These are phyloP conservation scores for Balaeniceps rex DNA, from an alignment of 2,113 vertebrate genomes.

Conservation along the genomic window DNA sequence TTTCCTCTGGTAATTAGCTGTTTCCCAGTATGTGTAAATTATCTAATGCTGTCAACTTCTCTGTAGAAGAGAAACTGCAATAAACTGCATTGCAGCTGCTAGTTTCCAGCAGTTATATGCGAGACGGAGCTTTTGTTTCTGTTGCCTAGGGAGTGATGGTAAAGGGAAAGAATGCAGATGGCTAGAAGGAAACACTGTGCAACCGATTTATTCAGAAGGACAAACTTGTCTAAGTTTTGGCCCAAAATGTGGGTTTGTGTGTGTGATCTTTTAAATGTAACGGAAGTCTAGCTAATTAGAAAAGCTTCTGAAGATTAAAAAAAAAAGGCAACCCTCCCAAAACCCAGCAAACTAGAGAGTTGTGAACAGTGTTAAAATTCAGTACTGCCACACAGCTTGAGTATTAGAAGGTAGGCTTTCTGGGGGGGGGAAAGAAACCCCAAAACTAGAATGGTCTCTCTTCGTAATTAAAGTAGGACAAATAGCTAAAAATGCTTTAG, in stretches of 20 bases:
- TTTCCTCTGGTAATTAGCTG: conserved; percentile 52
- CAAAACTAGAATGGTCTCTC: neutral
- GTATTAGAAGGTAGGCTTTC: neutral
- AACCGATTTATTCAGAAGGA: neutral
- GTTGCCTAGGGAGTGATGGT: conserved; percentile 56
- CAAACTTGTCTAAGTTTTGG: conserved; percentile 43
- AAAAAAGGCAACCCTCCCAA: neutral
- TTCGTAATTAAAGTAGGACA: neutral
- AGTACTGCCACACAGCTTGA: neutral
- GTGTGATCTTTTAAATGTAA: conserved; percentile 49
- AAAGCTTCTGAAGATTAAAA: neutral
- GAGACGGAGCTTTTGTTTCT: conserved; percentile 62
- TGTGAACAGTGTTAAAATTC: conserved; percentile 18
- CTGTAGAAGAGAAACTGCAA: neutral
- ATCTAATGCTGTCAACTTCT: neutral
- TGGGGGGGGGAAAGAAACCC: neutral
- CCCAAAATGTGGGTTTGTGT: conserved; percentile 14
- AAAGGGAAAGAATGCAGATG: conserved; percentile 40
- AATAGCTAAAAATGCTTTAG: neutral
- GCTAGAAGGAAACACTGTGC: conserved; percentile 21
- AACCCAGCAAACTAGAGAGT: neutral
- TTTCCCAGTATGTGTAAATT: conserved; percentile 50
- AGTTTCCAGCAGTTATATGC: neutral
- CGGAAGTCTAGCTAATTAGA: conserved; percentile 46
- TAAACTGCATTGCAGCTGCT: conserved; percentile 22